Evolutionary conservation across 2,113 vertebrate species (phyloP).

Genomic region (Tauraco erythrolophus): DNA sequence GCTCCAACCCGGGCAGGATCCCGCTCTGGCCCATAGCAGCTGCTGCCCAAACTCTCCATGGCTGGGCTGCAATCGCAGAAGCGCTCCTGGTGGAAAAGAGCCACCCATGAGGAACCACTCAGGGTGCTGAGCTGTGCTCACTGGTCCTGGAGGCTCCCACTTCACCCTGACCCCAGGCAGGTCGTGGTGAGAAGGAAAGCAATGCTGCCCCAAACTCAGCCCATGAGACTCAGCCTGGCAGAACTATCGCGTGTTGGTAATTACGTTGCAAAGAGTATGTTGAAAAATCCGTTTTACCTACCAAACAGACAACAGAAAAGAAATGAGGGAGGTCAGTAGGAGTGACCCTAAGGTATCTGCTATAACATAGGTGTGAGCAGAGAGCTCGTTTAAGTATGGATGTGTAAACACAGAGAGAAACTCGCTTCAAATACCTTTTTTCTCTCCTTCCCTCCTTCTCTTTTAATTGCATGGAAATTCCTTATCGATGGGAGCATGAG

Average conservation of each 20-base stretch:
- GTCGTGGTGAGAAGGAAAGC: neutral
- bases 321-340: neutral
- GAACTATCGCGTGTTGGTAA: neutral
- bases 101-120: rapidly evolving
- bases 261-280: neutral
- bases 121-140: neutral
- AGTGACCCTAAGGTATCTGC: neutral
- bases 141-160: neutral
- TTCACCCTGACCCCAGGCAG: neutral
- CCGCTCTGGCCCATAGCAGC: neutral
- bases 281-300: neutral
- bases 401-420: neutral
- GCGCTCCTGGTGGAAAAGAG: rapidly evolving
- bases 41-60: neutral
- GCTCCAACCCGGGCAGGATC: neutral
- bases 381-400: neutral
- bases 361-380: neutral
- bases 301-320: neutral
- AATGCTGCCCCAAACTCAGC: neutral
- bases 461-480: neutral
- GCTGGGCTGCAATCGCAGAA: neutral
- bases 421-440: neutral
- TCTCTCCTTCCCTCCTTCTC: neutral
- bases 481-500: neutral
- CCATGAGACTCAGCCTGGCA: neutral